A percentile compares a stretch with the other conserved stretches of the same genome.
These are phyloP conservation scores for Zalophus californianus DNA, from an alignment of 2,797 vertebrate species.

Conservation along the genomic window DNA sequence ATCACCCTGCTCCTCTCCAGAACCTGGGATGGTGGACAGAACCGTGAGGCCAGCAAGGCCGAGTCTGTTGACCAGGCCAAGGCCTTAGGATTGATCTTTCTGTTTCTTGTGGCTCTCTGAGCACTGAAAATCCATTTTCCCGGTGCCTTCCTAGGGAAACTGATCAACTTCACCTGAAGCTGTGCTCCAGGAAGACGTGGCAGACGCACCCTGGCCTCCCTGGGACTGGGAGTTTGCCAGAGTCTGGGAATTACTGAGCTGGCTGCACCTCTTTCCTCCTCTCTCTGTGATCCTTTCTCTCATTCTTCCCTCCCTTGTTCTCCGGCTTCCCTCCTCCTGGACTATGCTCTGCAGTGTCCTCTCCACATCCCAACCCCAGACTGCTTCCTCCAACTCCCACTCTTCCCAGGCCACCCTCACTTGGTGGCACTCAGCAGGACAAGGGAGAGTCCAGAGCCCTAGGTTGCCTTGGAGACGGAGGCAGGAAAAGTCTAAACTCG, in stretches of 20 bases:
- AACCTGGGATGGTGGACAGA: not conserved
- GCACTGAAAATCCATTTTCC: not conserved
- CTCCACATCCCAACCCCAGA: too few species aligned
- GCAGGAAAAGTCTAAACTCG: not conserved
- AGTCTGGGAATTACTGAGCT: not conserved
- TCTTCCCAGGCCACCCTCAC: not conserved
- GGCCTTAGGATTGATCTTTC: not conserved
- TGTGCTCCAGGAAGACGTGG: not conserved
- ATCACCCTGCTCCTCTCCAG: not conserved
- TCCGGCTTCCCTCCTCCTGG: not conserved
- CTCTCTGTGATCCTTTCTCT: not conserved
- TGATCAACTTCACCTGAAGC: too few species aligned
- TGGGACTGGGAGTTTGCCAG: not conserved
- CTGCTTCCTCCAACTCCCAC: not conserved
- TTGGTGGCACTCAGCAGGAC: constrained; percentile 3
- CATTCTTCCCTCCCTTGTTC: not conserved
- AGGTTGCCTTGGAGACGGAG: not conserved
- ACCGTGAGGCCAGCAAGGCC: not conserved
- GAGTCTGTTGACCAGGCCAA: not conserved
- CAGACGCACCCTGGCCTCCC: not conserved
- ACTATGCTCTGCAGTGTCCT: not conserved
- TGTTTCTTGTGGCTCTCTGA: not conserved
- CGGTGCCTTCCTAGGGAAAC: not conserved
- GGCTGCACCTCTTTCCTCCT: not conserved
- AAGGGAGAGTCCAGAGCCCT: not conserved